Percentiles rank a stretch among this genome's conserved stretches.
Evolutionary conservation across 2,797 vertebrate species (phyloP).

Genomic region (Apogon talboti): DNA sequence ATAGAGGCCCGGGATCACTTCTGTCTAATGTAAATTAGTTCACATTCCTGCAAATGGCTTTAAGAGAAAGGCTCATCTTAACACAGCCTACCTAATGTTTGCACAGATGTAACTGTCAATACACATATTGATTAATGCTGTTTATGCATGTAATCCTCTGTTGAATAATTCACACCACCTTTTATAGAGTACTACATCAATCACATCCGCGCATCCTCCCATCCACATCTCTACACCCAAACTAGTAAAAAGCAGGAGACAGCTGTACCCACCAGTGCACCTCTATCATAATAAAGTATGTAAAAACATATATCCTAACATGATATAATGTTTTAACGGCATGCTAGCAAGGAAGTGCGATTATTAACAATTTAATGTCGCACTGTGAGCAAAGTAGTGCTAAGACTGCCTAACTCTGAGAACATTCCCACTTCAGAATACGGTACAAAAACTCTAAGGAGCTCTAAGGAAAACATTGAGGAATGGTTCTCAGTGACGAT

Average conservation of each 20-base stretch:
- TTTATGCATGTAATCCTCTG: slow-evolving; percentile 80
- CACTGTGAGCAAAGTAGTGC: background rate
- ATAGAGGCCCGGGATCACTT: slow-evolving; percentile 6
- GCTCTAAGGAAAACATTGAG: background rate
- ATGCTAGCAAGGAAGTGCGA: background rate
- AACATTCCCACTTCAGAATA: background rate
- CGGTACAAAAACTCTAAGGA: slow-evolving; percentile 7
- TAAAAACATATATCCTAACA: background rate
- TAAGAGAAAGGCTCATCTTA: slow-evolving; percentile 45
- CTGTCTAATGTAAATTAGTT: slow-evolving; percentile 37
- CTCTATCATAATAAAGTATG: background rate
- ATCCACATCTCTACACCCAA: slow-evolving; percentile 30
- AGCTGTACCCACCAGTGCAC: background rate
- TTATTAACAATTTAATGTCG: background rate
- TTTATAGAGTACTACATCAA: slow-evolving; percentile 79
- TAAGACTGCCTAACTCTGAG: background rate
- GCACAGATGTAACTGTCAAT: slow-evolving; percentile 66
- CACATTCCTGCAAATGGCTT: slow-evolving; percentile 46
- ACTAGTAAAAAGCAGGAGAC: background rate
- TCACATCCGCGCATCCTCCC: slow-evolving; percentile 56
- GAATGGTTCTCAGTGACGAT: background rate
- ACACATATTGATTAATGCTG: slow-evolving; percentile 79
- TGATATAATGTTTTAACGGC: too few species aligned
- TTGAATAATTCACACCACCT: slow-evolving; percentile 82
- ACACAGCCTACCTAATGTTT: slow-evolving; percentile 53